These are phyloP conservation scores for Calameuta pallipes DNA, from an alignment of 2,888 invertebrate genomes.

Conservation along the genomic window DNA sequence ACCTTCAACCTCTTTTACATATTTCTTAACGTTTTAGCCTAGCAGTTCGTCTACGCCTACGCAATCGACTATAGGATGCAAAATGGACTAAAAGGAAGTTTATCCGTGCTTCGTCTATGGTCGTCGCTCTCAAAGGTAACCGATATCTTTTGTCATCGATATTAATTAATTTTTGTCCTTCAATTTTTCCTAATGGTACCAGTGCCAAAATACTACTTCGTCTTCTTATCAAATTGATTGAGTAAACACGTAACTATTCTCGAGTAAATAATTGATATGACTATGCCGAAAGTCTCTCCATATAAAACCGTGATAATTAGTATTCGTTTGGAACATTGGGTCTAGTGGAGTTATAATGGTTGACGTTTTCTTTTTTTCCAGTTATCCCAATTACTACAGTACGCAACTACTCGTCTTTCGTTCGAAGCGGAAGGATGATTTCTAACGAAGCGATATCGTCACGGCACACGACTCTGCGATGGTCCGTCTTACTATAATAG, in stretches of 20 bases:
- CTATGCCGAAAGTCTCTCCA: not conserved
- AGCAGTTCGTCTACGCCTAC: not conserved
- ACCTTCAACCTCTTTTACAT: not conserved
- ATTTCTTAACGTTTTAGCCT: not conserved
- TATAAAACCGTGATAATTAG: not conserved
- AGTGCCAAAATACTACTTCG: not conserved
- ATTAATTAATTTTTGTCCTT: not conserved
- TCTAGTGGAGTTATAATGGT: not conserved
- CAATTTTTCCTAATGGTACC: not conserved
- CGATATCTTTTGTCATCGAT: not conserved
- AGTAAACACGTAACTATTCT: not conserved
- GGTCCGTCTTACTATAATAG: constrained; percentile 18
- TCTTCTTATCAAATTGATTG: not conserved
- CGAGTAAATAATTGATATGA: not conserved
- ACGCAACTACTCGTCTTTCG: not conserved
- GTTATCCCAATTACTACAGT: not conserved
- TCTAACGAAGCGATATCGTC: not conserved
- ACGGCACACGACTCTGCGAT: not conserved
- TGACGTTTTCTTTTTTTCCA: not conserved
- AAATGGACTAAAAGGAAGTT: not conserved
- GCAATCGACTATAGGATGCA: not conserved
- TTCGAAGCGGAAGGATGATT: not conserved
- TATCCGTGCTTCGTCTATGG: not conserved
- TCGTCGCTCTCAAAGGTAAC: not conserved
- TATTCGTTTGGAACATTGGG: not conserved